phyloP scores from a whole-genome alignment of 1,140 invertebrate genomes.

The Heliconius nattereri region DNA sequence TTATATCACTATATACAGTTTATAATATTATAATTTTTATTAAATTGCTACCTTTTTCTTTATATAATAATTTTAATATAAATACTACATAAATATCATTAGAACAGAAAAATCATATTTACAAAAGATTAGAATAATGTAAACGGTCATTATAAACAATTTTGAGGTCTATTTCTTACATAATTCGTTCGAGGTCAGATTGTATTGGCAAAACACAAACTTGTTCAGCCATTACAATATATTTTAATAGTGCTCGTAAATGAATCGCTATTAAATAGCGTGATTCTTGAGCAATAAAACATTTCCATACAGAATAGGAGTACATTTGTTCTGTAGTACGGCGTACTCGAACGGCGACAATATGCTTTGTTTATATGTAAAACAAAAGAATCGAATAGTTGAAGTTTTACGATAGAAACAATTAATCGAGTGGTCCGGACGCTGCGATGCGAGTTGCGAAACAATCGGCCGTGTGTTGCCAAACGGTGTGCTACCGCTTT shows the following conservation, averaged over 20 bases:
- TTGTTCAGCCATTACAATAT: slow-evolving; percentile 57
- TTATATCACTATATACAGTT: slow-evolving; percentile 35
- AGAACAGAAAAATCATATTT: neutral
- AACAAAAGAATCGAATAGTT: slow-evolving; percentile 72
- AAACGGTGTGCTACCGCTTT: slow-evolving; percentile 78
- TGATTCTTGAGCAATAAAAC: slow-evolving; percentile 48
- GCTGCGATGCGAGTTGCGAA: slow-evolving; percentile 76
- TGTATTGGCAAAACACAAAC: slow-evolving; percentile 61
- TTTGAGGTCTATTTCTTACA: slow-evolving; percentile 62
- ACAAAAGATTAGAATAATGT: slow-evolving; percentile 6
- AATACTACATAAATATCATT: neutral
- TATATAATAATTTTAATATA: no score
- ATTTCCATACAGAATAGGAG: slow-evolving; percentile 48
- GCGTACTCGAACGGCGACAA: slow-evolving; percentile 47
- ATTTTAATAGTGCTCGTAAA: slow-evolving; percentile 53
- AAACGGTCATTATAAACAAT: slow-evolving; percentile 27
- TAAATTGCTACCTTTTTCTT: no score
- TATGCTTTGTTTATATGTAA: slow-evolving; percentile 49
- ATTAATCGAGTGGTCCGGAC: slow-evolving; percentile 79
- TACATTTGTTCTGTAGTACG: slow-evolving; percentile 40
- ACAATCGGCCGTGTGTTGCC: slow-evolving; percentile 70
- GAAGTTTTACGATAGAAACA: slow-evolving; percentile 71
- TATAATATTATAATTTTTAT: no score
- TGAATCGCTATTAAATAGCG: slow-evolving; percentile 47
- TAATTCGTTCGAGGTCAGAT: slow-evolving; percentile 56